phyloP scores from a whole-genome alignment of 1,140 invertebrate species.

The Lepidurus apus region DNA sequence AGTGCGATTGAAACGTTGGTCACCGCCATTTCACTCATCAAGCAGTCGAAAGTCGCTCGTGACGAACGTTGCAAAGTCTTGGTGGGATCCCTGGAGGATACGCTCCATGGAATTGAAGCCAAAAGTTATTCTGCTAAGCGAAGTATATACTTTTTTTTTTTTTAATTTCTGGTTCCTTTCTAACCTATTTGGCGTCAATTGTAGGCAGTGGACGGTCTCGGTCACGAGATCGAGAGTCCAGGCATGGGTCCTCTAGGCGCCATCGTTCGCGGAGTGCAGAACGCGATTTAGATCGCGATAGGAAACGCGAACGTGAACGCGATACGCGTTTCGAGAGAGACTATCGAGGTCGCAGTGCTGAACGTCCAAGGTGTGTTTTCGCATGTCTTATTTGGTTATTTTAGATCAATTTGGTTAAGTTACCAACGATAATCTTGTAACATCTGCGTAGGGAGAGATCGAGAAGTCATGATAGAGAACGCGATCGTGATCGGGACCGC shows the following conservation, averaged over 20 bases:
- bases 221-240: constrained; percentile 66
- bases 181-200: constrained; percentile 30
- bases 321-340: constrained; percentile 72
- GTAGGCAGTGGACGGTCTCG: constrained; percentile 58
- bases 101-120: constrained; percentile 91
- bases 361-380: constrained; percentile 48
- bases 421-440: constrained; percentile 42
- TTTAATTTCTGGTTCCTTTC: constrained; percentile 26
- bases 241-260: constrained; percentile 56
- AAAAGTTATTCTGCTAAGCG: constrained; percentile 81
- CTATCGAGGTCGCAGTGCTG: constrained; percentile 63
- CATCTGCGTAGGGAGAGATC: constrained; percentile 45
- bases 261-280: constrained; percentile 76
- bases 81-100: constrained; percentile 94
- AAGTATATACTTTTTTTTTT: constrained; percentile 43
- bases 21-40: constrained; percentile 96
- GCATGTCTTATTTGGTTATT: constrained; percentile 13
- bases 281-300: constrained; percentile 54
- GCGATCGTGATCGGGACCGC: constrained; percentile 45
- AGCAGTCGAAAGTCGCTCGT: constrained; percentile 94
- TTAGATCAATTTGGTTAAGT: background rate
- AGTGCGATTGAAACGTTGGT: constrained; percentile 97
- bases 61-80: constrained; percentile 98
- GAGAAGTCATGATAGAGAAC: constrained; percentile 46
- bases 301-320: constrained; percentile 62